phyloP scores from a whole-genome alignment of 1,140 invertebrate genomes.

The Prorops nasuta region DNA sequence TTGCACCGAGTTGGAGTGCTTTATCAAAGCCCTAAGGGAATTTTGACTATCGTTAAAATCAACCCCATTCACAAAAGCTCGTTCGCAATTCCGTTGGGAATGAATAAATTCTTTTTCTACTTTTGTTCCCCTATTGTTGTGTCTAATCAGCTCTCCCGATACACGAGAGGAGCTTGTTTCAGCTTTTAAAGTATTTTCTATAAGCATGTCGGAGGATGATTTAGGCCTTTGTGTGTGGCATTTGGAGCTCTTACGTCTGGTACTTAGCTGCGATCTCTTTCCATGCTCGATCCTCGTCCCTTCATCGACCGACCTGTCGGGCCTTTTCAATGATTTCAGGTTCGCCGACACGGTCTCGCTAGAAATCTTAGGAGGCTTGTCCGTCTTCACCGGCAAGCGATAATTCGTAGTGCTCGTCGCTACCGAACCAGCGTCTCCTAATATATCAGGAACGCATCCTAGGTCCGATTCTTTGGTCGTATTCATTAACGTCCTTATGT shows the following conservation, averaged over 20 bases:
- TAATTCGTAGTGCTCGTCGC: too few relatives aligned
- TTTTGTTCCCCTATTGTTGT: constrained; percentile 41
- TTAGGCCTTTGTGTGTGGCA: constrained; percentile 43
- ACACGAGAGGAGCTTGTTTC: constrained; percentile 29
- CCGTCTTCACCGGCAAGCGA: too few relatives aligned
- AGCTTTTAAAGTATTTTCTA: constrained; percentile 33
- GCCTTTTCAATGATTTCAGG: too few relatives aligned
- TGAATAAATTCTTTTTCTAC: constrained; percentile 31
- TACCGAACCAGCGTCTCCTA: too few relatives aligned
- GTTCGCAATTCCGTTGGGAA: constrained; percentile 35
- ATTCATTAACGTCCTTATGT: too few relatives aligned
- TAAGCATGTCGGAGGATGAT: constrained; percentile 23
- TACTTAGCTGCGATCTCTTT: too few relatives aligned
- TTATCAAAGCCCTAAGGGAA: constrained; percentile 42
- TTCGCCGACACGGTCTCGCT: too few relatives aligned
- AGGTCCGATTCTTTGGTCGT: too few relatives aligned
- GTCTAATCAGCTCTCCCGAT: constrained; percentile 29
- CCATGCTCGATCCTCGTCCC: too few relatives aligned
- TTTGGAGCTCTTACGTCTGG: constrained; percentile 44
- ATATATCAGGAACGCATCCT: too few relatives aligned
- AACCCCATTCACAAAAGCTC: constrained; percentile 35
- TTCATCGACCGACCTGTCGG: too few relatives aligned
- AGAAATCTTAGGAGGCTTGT: too few relatives aligned
- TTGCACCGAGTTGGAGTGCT: constrained; percentile 43
- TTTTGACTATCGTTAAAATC: constrained; percentile 45